Base-by-base conservation (phyloP, 2,888 invertebrate genomes). In the Glaucopsyche alexis region DNA sequence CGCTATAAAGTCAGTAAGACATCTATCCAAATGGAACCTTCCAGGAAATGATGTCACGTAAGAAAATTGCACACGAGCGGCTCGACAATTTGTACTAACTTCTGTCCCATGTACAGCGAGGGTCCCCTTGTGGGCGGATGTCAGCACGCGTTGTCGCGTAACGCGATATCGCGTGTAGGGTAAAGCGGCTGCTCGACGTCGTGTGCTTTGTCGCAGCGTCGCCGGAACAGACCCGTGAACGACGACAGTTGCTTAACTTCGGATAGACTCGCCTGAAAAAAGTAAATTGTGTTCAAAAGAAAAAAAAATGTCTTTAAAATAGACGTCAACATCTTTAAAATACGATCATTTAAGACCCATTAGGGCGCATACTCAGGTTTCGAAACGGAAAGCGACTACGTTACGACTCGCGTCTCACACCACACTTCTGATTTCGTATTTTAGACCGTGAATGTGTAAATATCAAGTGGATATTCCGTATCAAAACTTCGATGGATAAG, bases 261-360 rank as follows among this genome's bases (percentile, higher is more conserved):
- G 0, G 91, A 89, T 16, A 92, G 83, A 0, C 87, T 87, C 13
- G 91, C 88, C 92, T 92, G 83, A 0, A 72, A 78, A 45, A 66
- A 40, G 11, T 2, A 4, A 29, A 29, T 29, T 29, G 29, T 29
- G 1, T 29, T 29, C 4, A 29, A 29, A 29, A 29, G 4, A 29
- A 29, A 29, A 29, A 29, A 29, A 29, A 29, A 29, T 29, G 29
- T 29, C 29, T 29, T 29, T 29, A 4, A 29, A 3, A 29, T 29
- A 29, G 29, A 29, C 1, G 29, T 29, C 29, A 29, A 29, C 2
- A 29, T 29, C 29, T 29, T 29, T 29, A 29, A 29, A 29, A 29
- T 2, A 29, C 29, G 29, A 4, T 1, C 29, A 2, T 29, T 29
- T 3, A 1, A 29, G 0, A 29, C 29, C 29, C 29, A 2, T 2